A percentile compares a stretch with the other conserved stretches of the same genome.
These are phyloP conservation scores for Xenus cinereus DNA, from an alignment of 2,113 vertebrate species.

Conservation along the genomic window DNA sequence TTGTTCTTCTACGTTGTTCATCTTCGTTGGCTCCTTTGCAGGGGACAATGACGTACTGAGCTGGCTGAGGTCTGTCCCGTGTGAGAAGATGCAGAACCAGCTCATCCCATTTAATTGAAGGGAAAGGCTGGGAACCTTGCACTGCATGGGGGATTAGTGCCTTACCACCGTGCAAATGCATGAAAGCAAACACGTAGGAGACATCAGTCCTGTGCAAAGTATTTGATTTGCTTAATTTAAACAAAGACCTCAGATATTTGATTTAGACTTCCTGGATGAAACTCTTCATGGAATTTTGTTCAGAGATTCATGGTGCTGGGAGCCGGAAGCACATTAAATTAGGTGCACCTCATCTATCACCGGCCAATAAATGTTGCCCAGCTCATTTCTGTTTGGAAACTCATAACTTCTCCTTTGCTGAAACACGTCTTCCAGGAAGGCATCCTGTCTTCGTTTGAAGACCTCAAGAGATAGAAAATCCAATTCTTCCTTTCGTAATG, in stretches of 20 bases:
- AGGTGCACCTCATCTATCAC: not conserved
- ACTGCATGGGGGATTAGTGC: accelerated
- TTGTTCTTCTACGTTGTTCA: not conserved
- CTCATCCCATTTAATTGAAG: not conserved
- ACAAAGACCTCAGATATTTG: not conserved
- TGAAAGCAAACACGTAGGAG: not conserved
- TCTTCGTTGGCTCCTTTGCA: not conserved
- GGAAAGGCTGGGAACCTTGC: not conserved
- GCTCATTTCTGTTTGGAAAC: constrained; percentile 1
- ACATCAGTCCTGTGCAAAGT: not conserved
- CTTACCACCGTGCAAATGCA: not conserved
- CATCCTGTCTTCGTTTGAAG: not conserved
- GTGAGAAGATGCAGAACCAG: not conserved
- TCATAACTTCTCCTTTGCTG: constrained; percentile 11
- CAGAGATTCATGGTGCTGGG: constrained; percentile 12
- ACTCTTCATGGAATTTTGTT: not conserved
- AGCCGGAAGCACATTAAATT: not conserved
- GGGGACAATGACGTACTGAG: not conserved
- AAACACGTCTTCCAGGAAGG: not conserved
- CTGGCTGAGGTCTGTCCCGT: not conserved
- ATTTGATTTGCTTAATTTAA: not conserved
- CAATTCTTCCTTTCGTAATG: not conserved
- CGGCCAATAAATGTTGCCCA: not conserved
- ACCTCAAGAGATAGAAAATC: constrained; percentile 33
- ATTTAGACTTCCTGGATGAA: constrained; percentile 25